Percentiles rank a stretch among this genome's conserved stretches.
Evolutionary conservation across 2,888 invertebrate genomes (phyloP).

Genomic region (Nycteola revayana): DNA sequence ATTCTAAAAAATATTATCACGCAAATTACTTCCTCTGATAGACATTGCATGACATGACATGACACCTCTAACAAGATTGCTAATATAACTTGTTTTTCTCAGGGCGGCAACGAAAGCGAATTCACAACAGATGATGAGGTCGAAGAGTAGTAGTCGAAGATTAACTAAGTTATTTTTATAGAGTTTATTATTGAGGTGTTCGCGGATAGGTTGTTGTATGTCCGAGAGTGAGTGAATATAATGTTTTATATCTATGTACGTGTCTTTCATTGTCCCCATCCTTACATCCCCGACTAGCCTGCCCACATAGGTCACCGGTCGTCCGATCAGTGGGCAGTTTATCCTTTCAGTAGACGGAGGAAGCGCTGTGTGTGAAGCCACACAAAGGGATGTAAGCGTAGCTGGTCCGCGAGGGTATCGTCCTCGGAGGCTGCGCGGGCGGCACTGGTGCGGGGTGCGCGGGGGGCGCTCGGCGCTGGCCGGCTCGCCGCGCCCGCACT

Average conservation of each 20-base stretch:
- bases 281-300: neutral
- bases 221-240: constrained; percentile 71
- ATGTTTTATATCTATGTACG: constrained; percentile 65
- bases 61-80: no score
- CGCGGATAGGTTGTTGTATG: constrained; percentile 58
- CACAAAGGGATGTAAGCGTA: constrained; percentile 38
- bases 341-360: constrained; percentile 12
- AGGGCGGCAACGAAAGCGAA: constrained; percentile 84
- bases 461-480: constrained; percentile 10
- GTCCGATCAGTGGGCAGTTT: constrained; percentile 2
- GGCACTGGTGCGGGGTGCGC: constrained; percentile 11
- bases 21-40: no score
- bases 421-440: constrained; percentile 58
- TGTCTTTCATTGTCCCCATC: constrained; percentile 30
- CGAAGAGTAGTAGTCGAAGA: constrained; percentile 75
- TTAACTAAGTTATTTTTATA: constrained; percentile 77
- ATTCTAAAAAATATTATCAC: no score
- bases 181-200: constrained; percentile 70
- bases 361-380: constrained; percentile 23
- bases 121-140: constrained; percentile 85
- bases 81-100: constrained; percentile 36
- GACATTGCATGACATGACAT: no score
- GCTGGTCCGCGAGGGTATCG: constrained; percentile 59
- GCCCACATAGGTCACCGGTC: no score
- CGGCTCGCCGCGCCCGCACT: constrained; percentile 45